phyloP scores from a whole-genome alignment of 2,113 vertebrate species.

The Sterrhoptilus dennistouni region DNA sequence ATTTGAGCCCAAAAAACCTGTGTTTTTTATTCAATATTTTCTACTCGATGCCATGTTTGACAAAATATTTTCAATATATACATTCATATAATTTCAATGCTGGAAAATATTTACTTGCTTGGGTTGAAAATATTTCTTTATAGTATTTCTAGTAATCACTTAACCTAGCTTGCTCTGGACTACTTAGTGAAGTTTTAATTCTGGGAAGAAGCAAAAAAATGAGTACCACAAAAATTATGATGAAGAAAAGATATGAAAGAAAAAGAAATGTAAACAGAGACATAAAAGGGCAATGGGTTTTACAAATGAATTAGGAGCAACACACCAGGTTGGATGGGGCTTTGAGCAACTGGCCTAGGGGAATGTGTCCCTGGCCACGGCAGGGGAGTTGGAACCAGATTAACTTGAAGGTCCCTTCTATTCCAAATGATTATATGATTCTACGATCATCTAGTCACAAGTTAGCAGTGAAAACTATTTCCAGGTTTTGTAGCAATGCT shows the following conservation, averaged over 20 bases:
- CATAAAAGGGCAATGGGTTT: not conserved
- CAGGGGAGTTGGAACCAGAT: not conserved
- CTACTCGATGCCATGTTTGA: not conserved
- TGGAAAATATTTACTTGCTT: not conserved
- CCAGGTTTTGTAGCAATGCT: not conserved
- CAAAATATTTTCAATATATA: not conserved
- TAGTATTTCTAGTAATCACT: not conserved
- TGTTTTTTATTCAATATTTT: not conserved
- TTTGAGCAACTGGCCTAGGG: not conserved
- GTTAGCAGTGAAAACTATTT: not conserved
- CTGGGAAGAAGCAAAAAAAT: not conserved
- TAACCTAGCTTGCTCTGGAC: not conserved
- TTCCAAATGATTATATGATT: not conserved
- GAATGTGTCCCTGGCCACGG: rapidly evolving
- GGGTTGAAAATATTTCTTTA: not conserved
- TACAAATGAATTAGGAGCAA: not conserved
- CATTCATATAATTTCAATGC: not conserved
- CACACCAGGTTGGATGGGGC: not conserved
- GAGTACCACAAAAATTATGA: not conserved
- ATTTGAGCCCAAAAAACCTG: not conserved
- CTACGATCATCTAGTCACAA: not conserved
- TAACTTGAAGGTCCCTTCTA: not conserved
- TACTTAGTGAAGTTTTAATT: not conserved
- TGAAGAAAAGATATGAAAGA: not conserved
- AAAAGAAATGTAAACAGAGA: not conserved